Evolutionary conservation across 2,888 invertebrate genomes (phyloP), one percentile per base, ranked within the genome.

Genomic region (Orthonychiurus folsomi): DNA sequence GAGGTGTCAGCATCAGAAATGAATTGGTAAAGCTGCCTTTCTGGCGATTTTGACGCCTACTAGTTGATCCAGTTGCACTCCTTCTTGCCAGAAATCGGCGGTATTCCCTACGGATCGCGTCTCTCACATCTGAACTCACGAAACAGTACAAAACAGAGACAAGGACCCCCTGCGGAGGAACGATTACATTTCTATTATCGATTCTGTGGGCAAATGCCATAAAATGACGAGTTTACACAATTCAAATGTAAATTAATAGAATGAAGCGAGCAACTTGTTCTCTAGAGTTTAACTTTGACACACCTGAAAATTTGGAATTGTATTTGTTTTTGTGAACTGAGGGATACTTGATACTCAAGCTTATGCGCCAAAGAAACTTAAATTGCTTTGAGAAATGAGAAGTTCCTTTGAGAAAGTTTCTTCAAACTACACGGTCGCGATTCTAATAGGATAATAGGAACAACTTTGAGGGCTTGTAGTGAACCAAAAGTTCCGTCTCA

Each of bases 61-160:
- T 60, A 1, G n/a, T 12, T 3, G 27, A 53, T n/a, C 23, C 9
- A 56, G 63, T 68, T 18, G 69, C 69, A 37, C 37, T 64, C 3
- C 71, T 61, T 1, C 69, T 62, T 1, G 68, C 67, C 23, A 62
- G 58, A 55, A 67, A 71, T 1, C 70, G 61, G 20, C 67, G 62
- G 53, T 71, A 72, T 52, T 71, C 66, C 9, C 70, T 61, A 3
- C 68, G 55, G 48, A 72, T 68, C 3, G 72, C 70, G 28, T 69
- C 68, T 37, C 69, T 56, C 2, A 71, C 71, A 50, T 71, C 71
- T 23, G 60, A 60, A 60, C 68, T 68, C 12, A 69, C 55, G 59
- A 70, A 71, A 53, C 71, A 71, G 64, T 71, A 71, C 24, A 71
- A 50, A 50, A 71, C 59, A 12, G 67, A 61, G 9, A 71, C 71